Conservation (phyloP, 2,113 vertebrate genomes). For the Barnardius zonarius region DNA sequence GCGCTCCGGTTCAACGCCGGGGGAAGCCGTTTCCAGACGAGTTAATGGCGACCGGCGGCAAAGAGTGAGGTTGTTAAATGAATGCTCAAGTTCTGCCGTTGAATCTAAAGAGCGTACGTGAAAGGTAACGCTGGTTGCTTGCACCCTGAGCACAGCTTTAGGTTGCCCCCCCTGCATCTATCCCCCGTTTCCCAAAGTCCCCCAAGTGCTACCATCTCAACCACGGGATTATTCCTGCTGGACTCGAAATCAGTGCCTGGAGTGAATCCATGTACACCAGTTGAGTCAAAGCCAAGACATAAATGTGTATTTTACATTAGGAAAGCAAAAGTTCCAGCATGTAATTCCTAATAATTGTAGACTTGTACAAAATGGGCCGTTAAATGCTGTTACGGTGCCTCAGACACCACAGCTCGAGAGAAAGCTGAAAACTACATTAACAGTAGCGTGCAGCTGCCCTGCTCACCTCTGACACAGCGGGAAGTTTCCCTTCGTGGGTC, state of each 20-base stretch:
- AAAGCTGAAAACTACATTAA: not conserved
- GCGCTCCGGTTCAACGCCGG: not conserved
- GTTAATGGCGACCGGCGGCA: not conserved
- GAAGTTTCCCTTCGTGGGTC: not conserved
- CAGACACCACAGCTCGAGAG: not conserved
- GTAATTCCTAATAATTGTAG: not conserved
- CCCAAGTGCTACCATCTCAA: not conserved
- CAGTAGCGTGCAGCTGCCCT: not conserved
- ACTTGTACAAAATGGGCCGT: not conserved
- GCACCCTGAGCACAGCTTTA: not conserved
- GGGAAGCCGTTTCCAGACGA: rapidly evolving
- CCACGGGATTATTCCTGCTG: not conserved
- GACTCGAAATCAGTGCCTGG: not conserved
- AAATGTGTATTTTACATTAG: not conserved
- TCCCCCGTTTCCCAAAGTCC: not conserved
- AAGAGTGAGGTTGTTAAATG: too few species aligned
- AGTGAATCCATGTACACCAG: rapidly evolving
- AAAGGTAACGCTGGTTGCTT: rapidly evolving
- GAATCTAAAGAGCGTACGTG: rapidly evolving
- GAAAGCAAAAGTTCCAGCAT: not conserved
- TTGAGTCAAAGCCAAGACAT: not conserved
- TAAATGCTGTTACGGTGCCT: not conserved
- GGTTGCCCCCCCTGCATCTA: not conserved
- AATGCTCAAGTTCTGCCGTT: rapidly evolving
- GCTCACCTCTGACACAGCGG: rapidly evolving